phyloP scores from a whole-genome alignment of 2,888 invertebrate genomes.

The Dynastes grantii region DNA sequence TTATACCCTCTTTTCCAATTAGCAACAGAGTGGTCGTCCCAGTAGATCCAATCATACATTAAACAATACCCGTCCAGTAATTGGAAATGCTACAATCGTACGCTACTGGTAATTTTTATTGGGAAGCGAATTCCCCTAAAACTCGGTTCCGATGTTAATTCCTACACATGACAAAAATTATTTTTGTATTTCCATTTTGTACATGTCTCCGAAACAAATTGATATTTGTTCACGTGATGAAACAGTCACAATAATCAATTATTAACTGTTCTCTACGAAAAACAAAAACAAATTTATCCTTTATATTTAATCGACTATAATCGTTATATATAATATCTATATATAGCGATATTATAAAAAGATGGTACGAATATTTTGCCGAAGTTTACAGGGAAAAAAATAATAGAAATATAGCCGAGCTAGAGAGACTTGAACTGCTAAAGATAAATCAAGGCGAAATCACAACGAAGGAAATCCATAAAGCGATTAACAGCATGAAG shows the following conservation, averaged over 20 bases:
- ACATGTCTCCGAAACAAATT: conserved; percentile 33
- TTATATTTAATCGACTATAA: no score
- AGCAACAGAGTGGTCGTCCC: conserved; percentile 61
- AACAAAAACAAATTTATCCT: no score
- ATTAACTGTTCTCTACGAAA: conserved; percentile 14
- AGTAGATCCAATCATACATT: conserved; percentile 61
- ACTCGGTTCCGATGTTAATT: conserved; percentile 29
- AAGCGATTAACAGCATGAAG: no score
- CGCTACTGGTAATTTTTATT: conserved; percentile 40
- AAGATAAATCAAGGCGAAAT: no score
- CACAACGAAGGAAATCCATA: no score
- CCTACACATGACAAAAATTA: conserved; percentile 36
- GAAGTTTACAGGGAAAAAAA: no score
- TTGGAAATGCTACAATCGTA: conserved; percentile 57
- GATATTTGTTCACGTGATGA: conserved; percentile 26
- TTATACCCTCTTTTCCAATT: conserved; percentile 62
- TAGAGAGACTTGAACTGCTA: no score
- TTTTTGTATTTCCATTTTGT: conserved; percentile 38
- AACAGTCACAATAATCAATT: neutral
- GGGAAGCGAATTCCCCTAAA: conserved; percentile 17
- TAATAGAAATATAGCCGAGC: no score
- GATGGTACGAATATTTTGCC: no score
- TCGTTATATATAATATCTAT: no score
- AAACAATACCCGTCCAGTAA: conserved; percentile 61
- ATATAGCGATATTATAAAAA: no score